phyloP scores from a whole-genome alignment of 2,888 invertebrate genomes.

The Drosophila lutescens region DNA sequence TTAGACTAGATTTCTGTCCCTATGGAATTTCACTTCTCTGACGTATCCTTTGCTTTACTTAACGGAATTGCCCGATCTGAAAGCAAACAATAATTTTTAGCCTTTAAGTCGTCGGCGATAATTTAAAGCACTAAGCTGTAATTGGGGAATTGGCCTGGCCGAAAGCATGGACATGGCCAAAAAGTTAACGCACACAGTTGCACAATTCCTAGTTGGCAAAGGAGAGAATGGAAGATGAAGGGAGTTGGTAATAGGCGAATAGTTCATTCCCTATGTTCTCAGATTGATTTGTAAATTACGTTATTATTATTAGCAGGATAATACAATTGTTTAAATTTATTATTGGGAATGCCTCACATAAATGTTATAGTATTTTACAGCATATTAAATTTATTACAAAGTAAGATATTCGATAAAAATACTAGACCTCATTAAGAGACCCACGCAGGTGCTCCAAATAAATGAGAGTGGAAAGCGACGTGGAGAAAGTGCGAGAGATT shows the following conservation, averaged over 20 bases:
- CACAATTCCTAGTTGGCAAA: constrained; percentile 13
- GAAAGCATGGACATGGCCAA: constrained; percentile 22
- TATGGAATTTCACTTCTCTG: neutral
- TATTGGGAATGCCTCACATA: no score
- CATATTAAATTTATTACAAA: no score
- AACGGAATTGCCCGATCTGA: neutral
- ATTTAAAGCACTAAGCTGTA: constrained; percentile 41
- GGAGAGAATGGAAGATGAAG: neutral
- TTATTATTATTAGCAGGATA: no score
- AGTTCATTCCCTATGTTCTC: neutral
- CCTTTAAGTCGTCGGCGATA: constrained; percentile 23
- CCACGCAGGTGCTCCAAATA: constrained; percentile 5
- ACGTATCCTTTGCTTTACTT: neutral
- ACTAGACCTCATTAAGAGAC: neutral
- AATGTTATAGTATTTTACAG: no score
- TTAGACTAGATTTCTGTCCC: neutral
- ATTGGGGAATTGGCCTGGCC: constrained; percentile 35
- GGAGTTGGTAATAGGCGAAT: neutral
- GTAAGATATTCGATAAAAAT: no score
- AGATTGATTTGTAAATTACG: no score
- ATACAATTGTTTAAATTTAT: no score
- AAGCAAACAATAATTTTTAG: constrained; percentile 9
- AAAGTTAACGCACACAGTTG: constrained; percentile 28
- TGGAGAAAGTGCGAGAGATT: constrained; percentile 7
- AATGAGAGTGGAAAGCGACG: neutral